A percentile compares a stretch with the other conserved stretches of the same genome.
These are phyloP conservation scores for Upupa epops DNA, from an alignment of 2,113 vertebrate species.

Conservation along the genomic window DNA sequence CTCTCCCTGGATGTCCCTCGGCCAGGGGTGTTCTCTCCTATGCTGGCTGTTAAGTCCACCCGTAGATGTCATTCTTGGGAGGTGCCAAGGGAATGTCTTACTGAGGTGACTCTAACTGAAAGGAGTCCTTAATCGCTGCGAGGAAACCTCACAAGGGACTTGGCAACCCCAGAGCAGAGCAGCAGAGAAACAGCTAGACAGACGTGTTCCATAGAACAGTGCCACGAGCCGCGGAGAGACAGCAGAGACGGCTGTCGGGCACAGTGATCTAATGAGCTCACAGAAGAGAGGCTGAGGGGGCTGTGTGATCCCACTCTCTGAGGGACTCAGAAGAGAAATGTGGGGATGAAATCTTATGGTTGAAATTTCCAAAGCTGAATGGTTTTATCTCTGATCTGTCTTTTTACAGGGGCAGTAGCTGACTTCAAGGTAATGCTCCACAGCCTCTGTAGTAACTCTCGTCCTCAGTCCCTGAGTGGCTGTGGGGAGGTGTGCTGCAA, in stretches of 20 bases:
- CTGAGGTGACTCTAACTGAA: not conserved
- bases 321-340: not conserved
- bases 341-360: constrained; percentile 5
- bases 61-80: not conserved
- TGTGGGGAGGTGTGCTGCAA: not conserved
- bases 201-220: not conserved
- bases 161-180: not conserved
- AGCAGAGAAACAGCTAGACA: not conserved
- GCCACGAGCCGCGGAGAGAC: not conserved
- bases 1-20: not conserved
- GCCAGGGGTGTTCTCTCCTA: not conserved
- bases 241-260: not conserved
- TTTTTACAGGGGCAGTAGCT: not conserved
- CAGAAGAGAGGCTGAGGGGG: not conserved
- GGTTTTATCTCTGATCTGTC: too few species aligned
- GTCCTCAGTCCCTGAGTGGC: rapidly evolving
- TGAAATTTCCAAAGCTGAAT: not conserved
- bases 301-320: constrained; percentile 16
- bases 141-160: not conserved
- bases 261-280: not conserved
- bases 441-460: not conserved
- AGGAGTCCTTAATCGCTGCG: not conserved
- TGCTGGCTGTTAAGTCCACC: not conserved
- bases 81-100: not conserved
- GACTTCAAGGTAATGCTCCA: not conserved